Percentiles rank a stretch among this genome's conserved stretches.
Evolutionary conservation across 2,888 invertebrate genomes (phyloP).

Genomic region (Parascotia fuliginaria): DNA sequence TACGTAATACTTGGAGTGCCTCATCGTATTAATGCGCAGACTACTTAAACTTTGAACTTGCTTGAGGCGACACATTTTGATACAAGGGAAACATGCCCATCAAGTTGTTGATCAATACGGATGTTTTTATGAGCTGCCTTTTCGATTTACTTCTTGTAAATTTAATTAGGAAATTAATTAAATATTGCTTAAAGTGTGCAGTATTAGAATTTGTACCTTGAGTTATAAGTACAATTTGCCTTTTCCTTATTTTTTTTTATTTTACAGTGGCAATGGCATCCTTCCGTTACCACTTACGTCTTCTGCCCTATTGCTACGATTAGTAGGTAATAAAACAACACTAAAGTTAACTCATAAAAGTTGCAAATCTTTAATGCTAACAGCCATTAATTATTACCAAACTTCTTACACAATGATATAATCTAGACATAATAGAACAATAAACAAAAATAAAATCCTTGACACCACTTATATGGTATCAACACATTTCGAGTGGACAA

Average conservation of each 20-base stretch:
- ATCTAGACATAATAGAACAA: constrained; percentile 4
- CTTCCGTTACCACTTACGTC: too few relatives aligned
- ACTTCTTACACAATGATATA: constrained; percentile 1
- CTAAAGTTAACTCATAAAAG: too few relatives aligned
- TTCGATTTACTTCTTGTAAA: too few relatives aligned
- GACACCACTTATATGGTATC: constrained; percentile 19
- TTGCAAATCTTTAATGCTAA: too few relatives aligned
- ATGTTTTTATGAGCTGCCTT: not conserved
- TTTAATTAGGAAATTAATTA: too few relatives aligned
- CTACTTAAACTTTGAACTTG: constrained; percentile 36
- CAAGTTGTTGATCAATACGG: not conserved
- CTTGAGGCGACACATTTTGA: not conserved
- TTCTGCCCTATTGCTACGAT: too few relatives aligned
- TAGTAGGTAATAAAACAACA: too few relatives aligned
- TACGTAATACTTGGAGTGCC: constrained; percentile 54
- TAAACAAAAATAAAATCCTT: constrained; percentile 10
- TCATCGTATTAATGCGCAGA: constrained; percentile 28
- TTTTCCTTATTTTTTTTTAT: too few relatives aligned
- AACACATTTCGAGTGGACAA: constrained; percentile 25
- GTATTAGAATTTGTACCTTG: too few relatives aligned
- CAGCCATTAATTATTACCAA: not conserved
- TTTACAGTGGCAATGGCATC: too few relatives aligned
- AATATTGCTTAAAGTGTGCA: too few relatives aligned
- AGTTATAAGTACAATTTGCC: too few relatives aligned
- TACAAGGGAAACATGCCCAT: not conserved